Evolutionary conservation across 2,888 invertebrate genomes (phyloP), one percentile per base, ranked within the genome.

Genomic region (Palloptera scutellata): DNA sequence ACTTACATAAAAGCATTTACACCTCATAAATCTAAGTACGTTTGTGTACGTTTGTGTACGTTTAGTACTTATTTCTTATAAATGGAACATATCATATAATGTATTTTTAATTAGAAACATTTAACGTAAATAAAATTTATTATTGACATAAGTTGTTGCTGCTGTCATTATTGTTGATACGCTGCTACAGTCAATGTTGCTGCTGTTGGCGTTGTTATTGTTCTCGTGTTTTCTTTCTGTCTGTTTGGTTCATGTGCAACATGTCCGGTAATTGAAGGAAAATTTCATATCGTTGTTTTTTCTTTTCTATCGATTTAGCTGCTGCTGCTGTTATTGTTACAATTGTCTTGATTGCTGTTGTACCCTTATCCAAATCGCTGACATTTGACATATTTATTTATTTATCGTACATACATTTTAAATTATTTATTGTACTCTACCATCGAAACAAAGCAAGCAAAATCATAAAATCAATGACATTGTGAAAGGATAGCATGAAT

Each of bases 41-140:
- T 30, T 4, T 30, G 30, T 30, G 30, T 30, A 30, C 6, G 3
- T 30, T 4, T 30, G 30, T 30, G n/a, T n/a, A n/a, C n/a, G n/a
- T 6, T 30, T 30, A 4, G 6, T 30, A 30, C 6, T 30, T 30
- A 30, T 30, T 30, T 30, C 30, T 30, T 30, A 30, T 6, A 30
- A 30, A 30, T 30, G 30, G 6, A 30, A 30, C 2, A 30, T 30
- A 30, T 30, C 64, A 69, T 67, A 70, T 74, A 73, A 74, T 74
- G 73, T 71, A 72, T 73, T 74, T 70, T 74, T 73, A 74, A 74
- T 74, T 74, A 70, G 65, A 73, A 68, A 63, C 64, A 71, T 73
- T 72, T 73, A 71, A 70, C 66, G 70, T 67, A 64, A 40, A 61
- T 68, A 66, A 67, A 73, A 74, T 70, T 67, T 68, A 72, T 71